Evolutionary conservation across 2,113 vertebrate species (phyloP), one percentile per base, ranked within the genome.

Genomic region (Murina feae): DNA sequence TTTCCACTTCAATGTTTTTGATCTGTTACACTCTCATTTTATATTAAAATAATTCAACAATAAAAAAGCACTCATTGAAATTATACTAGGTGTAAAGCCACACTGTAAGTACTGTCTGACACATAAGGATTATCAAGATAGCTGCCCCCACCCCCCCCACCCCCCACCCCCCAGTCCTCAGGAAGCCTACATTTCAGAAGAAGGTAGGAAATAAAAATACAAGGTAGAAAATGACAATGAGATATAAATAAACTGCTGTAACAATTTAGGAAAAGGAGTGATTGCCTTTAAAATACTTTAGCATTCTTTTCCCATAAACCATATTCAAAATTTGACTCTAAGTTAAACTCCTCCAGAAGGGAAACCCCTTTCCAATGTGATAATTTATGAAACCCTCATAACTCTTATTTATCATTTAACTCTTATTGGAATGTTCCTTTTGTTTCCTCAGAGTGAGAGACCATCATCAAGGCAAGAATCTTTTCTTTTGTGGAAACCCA

Each of bases 241-340:
- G 60, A 71, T 74, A 88, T 9, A 81, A 53, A 44, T 3, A 90
- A 63, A 86, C 11, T 68, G 66, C 39, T 74, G 6, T 72, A 72
- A 79, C 39, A 87, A 80, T 37, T 6, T 35, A 91, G n/a, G 72
- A 39, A 84, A 84, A 88, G 25, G 11, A 68, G 6, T 42, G 20
- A 80, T 49, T 65, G 28, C 37, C 51, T 93, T 44, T 21, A 39
- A 86, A 93, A 37, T 53, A 47, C 53, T 58, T 89, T 80, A 30
- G 35, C 16, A 60, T 85, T 81, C 23, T 85, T 92, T 89, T 58
- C 11, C 20, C n/a, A 39, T 51, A 75, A 89, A 91, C n/a, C 32
- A 80, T 44, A 68, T 71, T 95, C 51, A 92, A 96, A 82, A 89
- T 28, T 23, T 86, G 39, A 86, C 30, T 82, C 39, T 44, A 84